Base-by-base conservation (phyloP, 2,113 vertebrate genomes). In the Xerus inauris region DNA sequence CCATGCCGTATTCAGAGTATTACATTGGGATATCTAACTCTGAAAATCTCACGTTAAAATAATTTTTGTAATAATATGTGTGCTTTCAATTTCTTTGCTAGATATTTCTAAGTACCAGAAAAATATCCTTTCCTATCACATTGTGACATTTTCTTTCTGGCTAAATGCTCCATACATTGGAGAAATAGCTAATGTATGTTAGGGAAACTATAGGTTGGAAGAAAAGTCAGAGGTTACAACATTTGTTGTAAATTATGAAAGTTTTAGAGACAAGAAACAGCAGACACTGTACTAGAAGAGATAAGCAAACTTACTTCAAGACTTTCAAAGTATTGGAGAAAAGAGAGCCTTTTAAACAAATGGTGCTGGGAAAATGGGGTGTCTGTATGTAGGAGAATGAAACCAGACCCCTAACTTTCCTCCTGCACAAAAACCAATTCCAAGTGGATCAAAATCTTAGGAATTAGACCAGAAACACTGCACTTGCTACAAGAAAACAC, bases 101-200 rank as follows among this genome's bases (percentile, higher is more conserved):
- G 51, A 17, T 87, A 79, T 35, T 91, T 95, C 6, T 30, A 71
- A 88, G 9, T 2, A 76, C 59, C 45, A 32, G n/a, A 1, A 87
- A 95, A 92, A 81, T 94, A 45, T 90, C 6, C 17, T 89, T 94
- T 67, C 19, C 10, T 91, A 28, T 73, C 49, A 19, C 54, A 71
- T 19, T 77, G 71, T 91, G 45, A 92, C 2, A 2, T 40, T 42
- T 87, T 72, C 72, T 89, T 42, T 13, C 51, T 81, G 20, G 28
- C 14, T 51, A 69, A 17, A 49, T 88, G 9, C 28, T 22, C 12
- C 76, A n/a, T 83, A 75, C 28, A 77, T 72, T 96, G 40, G 20
- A 71, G 47, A 85, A 92, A 87, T 51, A 91, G 32, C 91, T 49
- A 72, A 7, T 79, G 1, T 64, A 30, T 9, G 28, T 49, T 76